These are phyloP conservation scores for Allobates femoralis DNA, from an alignment of 2,797 vertebrate species.

Conservation along the genomic window DNA sequence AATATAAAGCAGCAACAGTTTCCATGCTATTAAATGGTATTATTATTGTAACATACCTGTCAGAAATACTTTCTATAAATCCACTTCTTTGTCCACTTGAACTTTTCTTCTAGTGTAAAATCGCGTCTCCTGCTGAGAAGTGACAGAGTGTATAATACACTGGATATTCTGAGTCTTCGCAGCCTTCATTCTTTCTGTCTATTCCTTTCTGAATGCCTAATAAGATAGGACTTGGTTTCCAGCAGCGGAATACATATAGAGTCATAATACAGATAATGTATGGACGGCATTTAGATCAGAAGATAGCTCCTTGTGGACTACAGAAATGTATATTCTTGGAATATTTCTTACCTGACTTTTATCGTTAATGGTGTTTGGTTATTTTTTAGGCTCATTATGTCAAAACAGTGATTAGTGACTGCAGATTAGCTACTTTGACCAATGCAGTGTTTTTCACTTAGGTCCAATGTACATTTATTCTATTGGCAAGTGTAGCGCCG, in stretches of 20 bases:
- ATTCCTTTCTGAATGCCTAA: not conserved
- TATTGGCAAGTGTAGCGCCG: too few species aligned
- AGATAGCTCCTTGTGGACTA: not conserved
- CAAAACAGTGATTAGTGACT: not conserved
- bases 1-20: not conserved
- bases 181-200: conserved; percentile 8
- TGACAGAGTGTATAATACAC: conserved; percentile 22
- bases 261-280: not conserved
- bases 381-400: not conserved
- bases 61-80: not conserved
- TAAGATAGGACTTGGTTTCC: conserved; percentile 62
- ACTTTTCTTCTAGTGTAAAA: conserved; percentile 32
- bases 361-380: not conserved
- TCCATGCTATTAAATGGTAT: not conserved
- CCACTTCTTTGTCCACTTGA: conserved; percentile 15
- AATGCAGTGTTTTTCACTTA: too few species aligned
- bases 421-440: too few species aligned
- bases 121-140: conserved; percentile 5
- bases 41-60: not conserved
- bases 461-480: too few species aligned
- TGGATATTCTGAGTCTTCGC: not conserved
- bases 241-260: not conserved
- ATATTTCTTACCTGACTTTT: not conserved
- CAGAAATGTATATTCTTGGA: not conserved
- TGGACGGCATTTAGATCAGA: not conserved